Percentiles rank a stretch among this genome's conserved stretches.
Evolutionary conservation across 2,113 vertebrate genomes (phyloP).

Genomic region (Crotophaga sulcirostris): DNA sequence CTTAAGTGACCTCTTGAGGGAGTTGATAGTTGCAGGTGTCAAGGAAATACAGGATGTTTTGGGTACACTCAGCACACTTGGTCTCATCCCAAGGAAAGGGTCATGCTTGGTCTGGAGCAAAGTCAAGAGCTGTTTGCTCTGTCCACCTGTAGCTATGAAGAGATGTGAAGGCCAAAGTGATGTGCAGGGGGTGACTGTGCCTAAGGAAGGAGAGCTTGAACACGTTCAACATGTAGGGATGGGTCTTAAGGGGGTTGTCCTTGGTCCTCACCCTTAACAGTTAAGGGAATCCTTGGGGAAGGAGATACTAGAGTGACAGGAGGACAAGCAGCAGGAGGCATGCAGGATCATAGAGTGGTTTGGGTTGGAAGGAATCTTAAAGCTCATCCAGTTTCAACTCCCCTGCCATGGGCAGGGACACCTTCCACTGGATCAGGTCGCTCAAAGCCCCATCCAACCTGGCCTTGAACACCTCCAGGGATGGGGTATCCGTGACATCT

Average conservation of each 20-base stretch:
- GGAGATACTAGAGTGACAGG: not conserved
- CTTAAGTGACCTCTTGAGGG: not conserved
- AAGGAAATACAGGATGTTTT: not conserved
- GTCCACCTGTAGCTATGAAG: not conserved
- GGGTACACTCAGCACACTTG: accelerated
- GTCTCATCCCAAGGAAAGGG: not conserved
- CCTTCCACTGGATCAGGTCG: too few species aligned
- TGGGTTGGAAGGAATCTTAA: too few species aligned
- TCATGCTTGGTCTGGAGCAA: not conserved
- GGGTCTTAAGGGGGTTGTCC: not conserved
- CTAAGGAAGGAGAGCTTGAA: not conserved
- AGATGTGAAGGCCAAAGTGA: not conserved
- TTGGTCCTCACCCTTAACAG: not conserved
- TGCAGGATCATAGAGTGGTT: too few species aligned
- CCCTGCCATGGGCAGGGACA: too few species aligned
- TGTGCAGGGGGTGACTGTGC: accelerated
- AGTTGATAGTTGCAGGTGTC: not conserved
- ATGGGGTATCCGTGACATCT: too few species aligned
- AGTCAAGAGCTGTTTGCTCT: not conserved
- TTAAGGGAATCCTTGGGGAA: not conserved
- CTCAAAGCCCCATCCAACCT: too few species aligned
- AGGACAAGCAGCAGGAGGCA: not conserved
- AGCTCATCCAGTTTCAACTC: too few species aligned
- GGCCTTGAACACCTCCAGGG: too few species aligned
- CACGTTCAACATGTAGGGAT: not conserved